These are phyloP conservation scores for Autographa pulchrina DNA, from an alignment of 2,888 invertebrate species.

Conservation along the genomic window DNA sequence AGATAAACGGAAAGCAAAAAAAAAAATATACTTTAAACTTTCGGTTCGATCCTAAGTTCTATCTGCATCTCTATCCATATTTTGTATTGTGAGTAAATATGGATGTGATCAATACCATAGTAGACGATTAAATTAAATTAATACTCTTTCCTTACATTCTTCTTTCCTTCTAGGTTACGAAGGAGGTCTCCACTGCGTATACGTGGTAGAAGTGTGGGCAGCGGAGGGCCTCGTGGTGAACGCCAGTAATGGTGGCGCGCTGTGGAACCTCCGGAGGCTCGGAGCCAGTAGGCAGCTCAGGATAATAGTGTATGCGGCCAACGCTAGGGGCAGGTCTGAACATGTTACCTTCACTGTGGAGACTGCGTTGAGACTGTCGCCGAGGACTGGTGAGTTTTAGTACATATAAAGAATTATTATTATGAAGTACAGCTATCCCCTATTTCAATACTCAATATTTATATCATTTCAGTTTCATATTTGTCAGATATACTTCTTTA, in stretches of 20 bases:
- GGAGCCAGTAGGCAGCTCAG: constrained; percentile 94
- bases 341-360: constrained; percentile 86
- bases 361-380: constrained; percentile 78
- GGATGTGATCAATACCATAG: too few relatives aligned
- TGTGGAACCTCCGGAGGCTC: constrained; percentile 93
- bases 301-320: constrained; percentile 94
- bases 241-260: constrained; percentile 92
- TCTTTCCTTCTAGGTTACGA: constrained; percentile 90
- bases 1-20: too few relatives aligned
- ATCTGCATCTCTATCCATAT: too few relatives aligned
- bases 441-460: too few relatives aligned
- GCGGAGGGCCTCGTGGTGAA: constrained; percentile 91
- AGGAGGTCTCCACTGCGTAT: constrained; percentile 93
- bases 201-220: constrained; percentile 92
- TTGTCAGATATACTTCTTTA: too few relatives aligned
- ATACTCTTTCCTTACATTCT: neutral
- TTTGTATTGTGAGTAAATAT: too few relatives aligned
- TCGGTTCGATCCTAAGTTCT: too few relatives aligned
- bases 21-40: too few relatives aligned
- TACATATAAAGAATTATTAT: too few relatives aligned
- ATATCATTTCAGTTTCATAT: too few relatives aligned
- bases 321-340: constrained; percentile 95
- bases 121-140: too few relatives aligned
- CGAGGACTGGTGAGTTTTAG: constrained; percentile 76
- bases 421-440: too few relatives aligned